phyloP scores from a whole-genome alignment of 2,888 invertebrate species.

The Rotaria sp. region DNA sequence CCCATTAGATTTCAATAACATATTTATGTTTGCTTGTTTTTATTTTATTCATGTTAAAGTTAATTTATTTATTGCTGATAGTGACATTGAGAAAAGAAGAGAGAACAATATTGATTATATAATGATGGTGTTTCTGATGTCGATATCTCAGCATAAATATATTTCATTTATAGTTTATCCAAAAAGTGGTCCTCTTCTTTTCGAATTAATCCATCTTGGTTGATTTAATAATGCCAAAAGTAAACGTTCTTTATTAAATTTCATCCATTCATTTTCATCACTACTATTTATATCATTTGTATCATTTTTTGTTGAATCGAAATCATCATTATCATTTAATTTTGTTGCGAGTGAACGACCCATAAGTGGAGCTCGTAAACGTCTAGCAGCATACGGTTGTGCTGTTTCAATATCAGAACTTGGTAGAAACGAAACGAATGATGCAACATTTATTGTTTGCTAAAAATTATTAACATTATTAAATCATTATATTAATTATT shows the following conservation, averaged over 20 bases:
- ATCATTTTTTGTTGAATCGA: neutral
- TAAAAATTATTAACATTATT: neutral
- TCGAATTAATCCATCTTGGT: neutral
- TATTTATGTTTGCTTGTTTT: too few relatives aligned
- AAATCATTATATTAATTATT: neutral
- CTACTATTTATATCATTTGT: neutral
- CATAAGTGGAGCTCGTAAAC: neutral
- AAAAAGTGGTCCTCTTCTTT: neutral
- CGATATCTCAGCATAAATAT: too few relatives aligned
- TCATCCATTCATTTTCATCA: neutral
- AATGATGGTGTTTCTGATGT: too few relatives aligned
- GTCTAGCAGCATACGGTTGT: neutral
- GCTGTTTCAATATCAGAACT: neutral
- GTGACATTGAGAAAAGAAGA: too few relatives aligned
- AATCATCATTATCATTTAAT: neutral
- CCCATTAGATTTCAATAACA: too few relatives aligned
- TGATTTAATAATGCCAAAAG: neutral
- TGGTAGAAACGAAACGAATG: neutral
- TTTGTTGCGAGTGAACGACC: neutral
- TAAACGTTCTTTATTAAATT: neutral
- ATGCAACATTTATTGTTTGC: neutral
- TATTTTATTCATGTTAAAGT: too few relatives aligned
- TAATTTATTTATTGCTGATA: too few relatives aligned
- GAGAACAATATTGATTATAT: too few relatives aligned
- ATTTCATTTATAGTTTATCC: neutral